These are phyloP conservation scores for Gortyna flavago DNA, from an alignment of 2,888 invertebrate genomes.

Conservation along the genomic window DNA sequence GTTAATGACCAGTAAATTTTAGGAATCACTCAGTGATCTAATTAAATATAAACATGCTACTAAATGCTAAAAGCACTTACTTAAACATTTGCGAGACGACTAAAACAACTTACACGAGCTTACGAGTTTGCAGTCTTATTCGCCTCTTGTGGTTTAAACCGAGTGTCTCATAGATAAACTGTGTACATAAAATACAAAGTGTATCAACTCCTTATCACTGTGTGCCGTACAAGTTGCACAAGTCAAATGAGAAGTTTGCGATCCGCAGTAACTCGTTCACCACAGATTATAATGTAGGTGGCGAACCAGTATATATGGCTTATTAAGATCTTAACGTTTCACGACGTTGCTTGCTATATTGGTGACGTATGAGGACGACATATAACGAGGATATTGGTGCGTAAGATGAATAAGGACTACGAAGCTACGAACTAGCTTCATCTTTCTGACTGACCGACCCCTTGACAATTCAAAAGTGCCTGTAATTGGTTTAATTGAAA, in stretches of 20 bases:
- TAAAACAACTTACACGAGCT: constrained; percentile 26
- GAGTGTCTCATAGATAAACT: constrained; percentile 40
- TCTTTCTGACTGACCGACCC: too few relatives aligned
- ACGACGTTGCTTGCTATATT: constrained; percentile 7
- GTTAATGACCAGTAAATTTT: neutral
- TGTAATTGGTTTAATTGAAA: too few relatives aligned
- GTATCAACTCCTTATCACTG: constrained; percentile 56
- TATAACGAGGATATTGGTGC: neutral
- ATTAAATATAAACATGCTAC: constrained; percentile 8
- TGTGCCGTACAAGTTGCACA: constrained; percentile 43
- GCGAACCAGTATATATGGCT: constrained; percentile 14
- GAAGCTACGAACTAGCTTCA: too few relatives aligned
- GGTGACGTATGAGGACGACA: neutral
- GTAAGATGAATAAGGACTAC: neutral
- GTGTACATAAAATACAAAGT: constrained; percentile 36
- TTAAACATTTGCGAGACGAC: constrained; percentile 25
- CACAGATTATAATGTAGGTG: neutral
- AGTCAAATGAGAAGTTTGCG: constrained; percentile 47
- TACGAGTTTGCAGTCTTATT: constrained; percentile 36
- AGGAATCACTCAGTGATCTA: neutral
- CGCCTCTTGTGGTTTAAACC: constrained; percentile 44
- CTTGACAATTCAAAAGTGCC: too few relatives aligned
- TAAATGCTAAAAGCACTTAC: constrained; percentile 24
- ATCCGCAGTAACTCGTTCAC: constrained; percentile 40
- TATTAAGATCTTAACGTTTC: constrained; percentile 40